phyloP scores from a whole-genome alignment of 2,888 invertebrate species.

The Drosophila paranaensis region DNA sequence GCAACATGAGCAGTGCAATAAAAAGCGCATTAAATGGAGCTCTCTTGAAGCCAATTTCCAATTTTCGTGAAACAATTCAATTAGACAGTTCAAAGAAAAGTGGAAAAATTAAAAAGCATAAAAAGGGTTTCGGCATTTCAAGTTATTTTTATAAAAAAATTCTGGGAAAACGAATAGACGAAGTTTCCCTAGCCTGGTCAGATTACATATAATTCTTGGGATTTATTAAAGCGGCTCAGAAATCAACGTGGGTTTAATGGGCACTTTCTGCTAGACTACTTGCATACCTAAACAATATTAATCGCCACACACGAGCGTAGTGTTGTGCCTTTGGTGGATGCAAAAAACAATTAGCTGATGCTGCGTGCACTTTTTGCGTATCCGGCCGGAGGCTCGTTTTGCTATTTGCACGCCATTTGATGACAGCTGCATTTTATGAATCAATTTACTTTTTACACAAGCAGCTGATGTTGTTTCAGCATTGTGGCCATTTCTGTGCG shows the following conservation, averaged over 20 bases:
- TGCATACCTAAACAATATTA: not conserved
- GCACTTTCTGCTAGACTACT: not conserved
- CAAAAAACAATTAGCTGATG: slow-evolving; percentile 56
- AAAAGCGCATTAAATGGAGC: slow-evolving; percentile 31
- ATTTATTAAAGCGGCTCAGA: not conserved
- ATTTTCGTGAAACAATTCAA: slow-evolving; percentile 14
- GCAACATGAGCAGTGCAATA: slow-evolving; percentile 10
- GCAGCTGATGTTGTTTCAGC: slow-evolving; percentile 31
- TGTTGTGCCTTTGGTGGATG: not conserved
- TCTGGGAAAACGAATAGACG: not conserved
- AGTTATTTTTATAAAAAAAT: not conserved
- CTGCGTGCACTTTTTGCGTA: slow-evolving; percentile 18
- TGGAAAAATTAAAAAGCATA: not conserved
- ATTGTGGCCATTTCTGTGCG: slow-evolving; percentile 13
- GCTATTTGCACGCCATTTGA: slow-evolving; percentile 42
- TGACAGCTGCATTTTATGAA: slow-evolving; percentile 52
- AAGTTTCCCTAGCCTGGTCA: not conserved
- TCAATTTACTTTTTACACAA: slow-evolving; percentile 47
- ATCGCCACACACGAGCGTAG: slow-evolving; percentile 9
- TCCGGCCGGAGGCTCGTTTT: slow-evolving; percentile 37
- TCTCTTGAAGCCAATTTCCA: slow-evolving; percentile 14
- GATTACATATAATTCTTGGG: not conserved
- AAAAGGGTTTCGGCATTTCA: not conserved
- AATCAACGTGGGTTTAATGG: not conserved
- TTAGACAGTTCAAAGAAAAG: not conserved